Percentiles rank a stretch among this genome's conserved stretches.
Conservation (phyloP, 2,888 invertebrate species). For the Tolmerus cingulatus region DNA sequence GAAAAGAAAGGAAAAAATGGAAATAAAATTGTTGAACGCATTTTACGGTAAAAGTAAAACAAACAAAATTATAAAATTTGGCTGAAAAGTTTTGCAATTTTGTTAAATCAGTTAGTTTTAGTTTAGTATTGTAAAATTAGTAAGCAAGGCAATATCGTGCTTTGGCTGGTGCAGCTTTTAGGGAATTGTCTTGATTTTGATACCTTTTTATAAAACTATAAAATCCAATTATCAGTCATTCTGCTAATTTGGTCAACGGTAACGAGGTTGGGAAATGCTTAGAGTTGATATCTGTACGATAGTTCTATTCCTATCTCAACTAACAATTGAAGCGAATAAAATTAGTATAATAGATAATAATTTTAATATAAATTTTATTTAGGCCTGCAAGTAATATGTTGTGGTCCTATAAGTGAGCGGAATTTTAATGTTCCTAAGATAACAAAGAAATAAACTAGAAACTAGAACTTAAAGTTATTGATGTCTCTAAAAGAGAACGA, state of each 20-base stretch:
- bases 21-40: background rate
- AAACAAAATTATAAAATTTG: background rate
- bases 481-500: background rate
- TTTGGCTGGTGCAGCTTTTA: background rate
- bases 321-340: no score
- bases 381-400: no score
- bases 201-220: background rate
- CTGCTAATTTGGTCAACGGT: background rate
- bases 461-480: background rate
- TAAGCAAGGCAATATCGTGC: conserved; percentile 21
- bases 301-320: no score
- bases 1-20: conserved; percentile 6
- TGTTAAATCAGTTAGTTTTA: background rate
- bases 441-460: no score
- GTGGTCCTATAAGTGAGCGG: no score
- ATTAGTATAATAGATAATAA: no score
- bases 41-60: background rate
- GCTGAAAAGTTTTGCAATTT: background rate
- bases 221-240: background rate
- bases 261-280: background rate
- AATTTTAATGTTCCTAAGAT: no score
- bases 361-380: no score
- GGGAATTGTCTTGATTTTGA: conserved; percentile 22
- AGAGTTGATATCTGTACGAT: no score
- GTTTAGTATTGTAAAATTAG: conserved; percentile 4